Evolutionary conservation across 2,888 invertebrate genomes (phyloP), one percentile per base, ranked within the genome.

Genomic region (Lithophane semibrunnea): DNA sequence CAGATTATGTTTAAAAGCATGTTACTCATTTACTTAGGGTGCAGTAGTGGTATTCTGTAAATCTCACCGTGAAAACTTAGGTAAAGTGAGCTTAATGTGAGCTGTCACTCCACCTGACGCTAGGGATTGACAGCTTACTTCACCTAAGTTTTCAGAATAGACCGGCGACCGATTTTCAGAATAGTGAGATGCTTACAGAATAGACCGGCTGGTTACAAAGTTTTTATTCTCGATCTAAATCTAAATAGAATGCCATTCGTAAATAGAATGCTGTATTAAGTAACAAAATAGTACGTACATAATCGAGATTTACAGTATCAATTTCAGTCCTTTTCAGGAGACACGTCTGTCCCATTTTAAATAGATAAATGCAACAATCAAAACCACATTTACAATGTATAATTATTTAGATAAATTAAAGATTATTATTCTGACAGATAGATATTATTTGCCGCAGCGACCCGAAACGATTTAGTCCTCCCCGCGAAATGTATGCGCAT

Each of bases 401-500:
- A 24, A 58, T 7, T 58, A 72, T 79, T 79, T 60, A 73, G 7
- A 75, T 18, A 58, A 47, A 67, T 75, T 37, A 21, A 66, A 64
- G 44, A 68, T 79, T 10, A 80, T 81, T 66, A 66, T 76, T 70
- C 49, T 13, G 49, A 52, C 75, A 68, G 63, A 58, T 12, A 68
- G 63, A 58, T 12, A 79, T 54, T 68, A 80, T 64, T 63, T 54
- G 24, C 12, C 29, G 21, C 37, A 58, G 56, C 52, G 60, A 70
- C 18, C 73, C 65, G 37, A 66, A 73, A 70, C 58, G 65, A 66
- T 73, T 61, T 2, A 29, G 65, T n/a, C 21, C 64, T 63, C 73
- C 61, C 47, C 29, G 54, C 52, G 12, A 73, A 82, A 70, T 66
- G 3, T 83, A 79, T 83, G 81, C 83, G 79, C 79, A 82, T 82